phyloP scores from a whole-genome alignment of 2,113 vertebrate genomes.

The Alethe castanea region DNA sequence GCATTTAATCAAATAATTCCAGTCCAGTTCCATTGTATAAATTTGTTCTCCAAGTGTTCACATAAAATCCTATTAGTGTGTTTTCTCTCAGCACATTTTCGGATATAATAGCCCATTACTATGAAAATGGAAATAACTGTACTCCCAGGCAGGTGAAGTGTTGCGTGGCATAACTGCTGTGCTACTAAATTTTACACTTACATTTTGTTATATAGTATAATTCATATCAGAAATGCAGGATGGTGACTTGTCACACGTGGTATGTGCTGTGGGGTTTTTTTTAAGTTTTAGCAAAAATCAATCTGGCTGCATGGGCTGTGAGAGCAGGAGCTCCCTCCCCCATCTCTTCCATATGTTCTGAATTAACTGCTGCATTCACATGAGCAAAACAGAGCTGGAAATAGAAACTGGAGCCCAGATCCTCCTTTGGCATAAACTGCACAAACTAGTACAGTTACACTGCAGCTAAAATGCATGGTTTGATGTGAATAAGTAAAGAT shows the following conservation, averaged over 20 bases:
- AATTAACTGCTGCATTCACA: slow-evolving; percentile 37
- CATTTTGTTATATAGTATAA: slow-evolving; percentile 6
- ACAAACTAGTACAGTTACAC: background rate
- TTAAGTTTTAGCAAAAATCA: slow-evolving; percentile 12
- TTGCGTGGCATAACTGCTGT: background rate
- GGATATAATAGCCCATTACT: slow-evolving; percentile 40
- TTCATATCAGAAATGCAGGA: background rate
- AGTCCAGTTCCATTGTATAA: background rate
- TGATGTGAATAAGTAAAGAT: background rate
- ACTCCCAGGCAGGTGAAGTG: slow-evolving; percentile 39
- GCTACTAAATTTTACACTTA: slow-evolving; percentile 30
- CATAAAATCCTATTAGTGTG: slow-evolving; percentile 35
- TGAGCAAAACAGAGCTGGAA: slow-evolving; percentile 36
- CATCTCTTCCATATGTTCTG: slow-evolving; percentile 36
- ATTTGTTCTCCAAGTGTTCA: slow-evolving; percentile 22
- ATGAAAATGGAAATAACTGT: slow-evolving; percentile 45
- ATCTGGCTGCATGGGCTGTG: slow-evolving; percentile 4
- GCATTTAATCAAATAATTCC: slow-evolving; percentile 45
- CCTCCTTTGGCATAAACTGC: slow-evolving; percentile 1
- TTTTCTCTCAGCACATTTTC: slow-evolving; percentile 17
- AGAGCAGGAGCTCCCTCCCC: slow-evolving; percentile 11
- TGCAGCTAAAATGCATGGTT: background rate
- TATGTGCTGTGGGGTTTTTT: background rate
- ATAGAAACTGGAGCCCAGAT: slow-evolving; percentile 21
- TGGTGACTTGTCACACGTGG: background rate